Evolutionary conservation across 2,113 vertebrate species (phyloP).

Genomic region (Epinephelus moara): DNA sequence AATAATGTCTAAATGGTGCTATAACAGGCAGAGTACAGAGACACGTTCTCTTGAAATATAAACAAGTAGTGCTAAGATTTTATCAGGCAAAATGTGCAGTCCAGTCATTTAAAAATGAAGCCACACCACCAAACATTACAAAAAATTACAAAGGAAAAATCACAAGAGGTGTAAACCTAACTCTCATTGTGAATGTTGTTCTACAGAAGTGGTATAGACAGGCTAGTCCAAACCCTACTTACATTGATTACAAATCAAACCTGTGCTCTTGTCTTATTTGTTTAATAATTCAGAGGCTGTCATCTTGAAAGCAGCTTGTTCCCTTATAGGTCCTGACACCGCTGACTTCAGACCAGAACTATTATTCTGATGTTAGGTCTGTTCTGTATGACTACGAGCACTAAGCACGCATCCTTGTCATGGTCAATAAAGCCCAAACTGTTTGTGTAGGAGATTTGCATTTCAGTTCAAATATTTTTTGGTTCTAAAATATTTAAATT

Average conservation of each 20-base stretch:
- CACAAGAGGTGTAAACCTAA: too few relatives aligned
- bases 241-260: not conserved
- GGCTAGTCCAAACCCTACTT: not conserved
- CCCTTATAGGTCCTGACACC: not conserved
- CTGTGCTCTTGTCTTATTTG: not conserved
- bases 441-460: not conserved
- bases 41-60: not conserved
- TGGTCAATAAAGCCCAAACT: not conserved
- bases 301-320: not conserved
- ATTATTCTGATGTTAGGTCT: not conserved
- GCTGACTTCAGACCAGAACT: not conserved
- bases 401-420: not conserved
- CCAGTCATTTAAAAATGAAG: not conserved
- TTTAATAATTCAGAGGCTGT: not conserved
- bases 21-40: not conserved
- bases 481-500: slow-evolving; percentile 1
- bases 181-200: too few relatives aligned
- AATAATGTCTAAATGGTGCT: not conserved
- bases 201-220: not conserved
- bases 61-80: not conserved
- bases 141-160: too few relatives aligned
- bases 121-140: not conserved
- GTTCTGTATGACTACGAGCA: not conserved
- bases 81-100: not conserved
- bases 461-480: not conserved